A percentile compares a stretch with the other conserved stretches of the same genome.
These are phyloP conservation scores for Nothoprocta pentlandii DNA, from an alignment of 2,113 vertebrate species.

Conservation along the genomic window DNA sequence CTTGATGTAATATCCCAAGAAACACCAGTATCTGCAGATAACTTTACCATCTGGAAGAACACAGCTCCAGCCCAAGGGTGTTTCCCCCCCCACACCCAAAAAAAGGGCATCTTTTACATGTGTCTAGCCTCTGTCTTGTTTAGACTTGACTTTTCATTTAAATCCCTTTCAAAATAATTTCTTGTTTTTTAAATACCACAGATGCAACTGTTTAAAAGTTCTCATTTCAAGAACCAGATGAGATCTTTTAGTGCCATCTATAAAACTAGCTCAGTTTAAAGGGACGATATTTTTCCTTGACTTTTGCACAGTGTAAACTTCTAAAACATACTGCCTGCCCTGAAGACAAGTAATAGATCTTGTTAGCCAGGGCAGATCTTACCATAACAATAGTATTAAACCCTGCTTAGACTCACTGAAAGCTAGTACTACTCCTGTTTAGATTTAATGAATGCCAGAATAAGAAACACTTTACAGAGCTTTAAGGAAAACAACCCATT, in stretches of 20 bases:
- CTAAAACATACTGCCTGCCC: neutral
- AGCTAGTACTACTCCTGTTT: neutral
- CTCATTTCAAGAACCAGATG: neutral
- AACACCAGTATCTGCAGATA: neutral
- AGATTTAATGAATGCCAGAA: neutral
- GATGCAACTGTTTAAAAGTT: neutral
- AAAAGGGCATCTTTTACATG: neutral
- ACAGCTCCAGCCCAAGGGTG: neutral
- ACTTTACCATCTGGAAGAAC: neutral
- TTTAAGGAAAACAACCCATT: neutral
- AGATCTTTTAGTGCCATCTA: neutral
- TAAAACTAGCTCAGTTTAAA: neutral
- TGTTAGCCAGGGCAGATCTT: neutral
- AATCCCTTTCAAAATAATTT: neutral
- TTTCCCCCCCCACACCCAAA: neutral
- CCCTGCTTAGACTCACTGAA: neutral
- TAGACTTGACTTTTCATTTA: neutral
- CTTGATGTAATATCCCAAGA: neutral
- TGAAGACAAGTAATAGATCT: neutral
- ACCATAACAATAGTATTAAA: neutral
- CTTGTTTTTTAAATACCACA: neutral
- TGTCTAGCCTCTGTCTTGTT: neutral
- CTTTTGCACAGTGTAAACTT: neutral
- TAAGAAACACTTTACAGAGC: neutral
- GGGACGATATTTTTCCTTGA: neutral